These are phyloP conservation scores for Colinus virginianus DNA, from an alignment of 2,113 vertebrate genomes.

Conservation along the genomic window DNA sequence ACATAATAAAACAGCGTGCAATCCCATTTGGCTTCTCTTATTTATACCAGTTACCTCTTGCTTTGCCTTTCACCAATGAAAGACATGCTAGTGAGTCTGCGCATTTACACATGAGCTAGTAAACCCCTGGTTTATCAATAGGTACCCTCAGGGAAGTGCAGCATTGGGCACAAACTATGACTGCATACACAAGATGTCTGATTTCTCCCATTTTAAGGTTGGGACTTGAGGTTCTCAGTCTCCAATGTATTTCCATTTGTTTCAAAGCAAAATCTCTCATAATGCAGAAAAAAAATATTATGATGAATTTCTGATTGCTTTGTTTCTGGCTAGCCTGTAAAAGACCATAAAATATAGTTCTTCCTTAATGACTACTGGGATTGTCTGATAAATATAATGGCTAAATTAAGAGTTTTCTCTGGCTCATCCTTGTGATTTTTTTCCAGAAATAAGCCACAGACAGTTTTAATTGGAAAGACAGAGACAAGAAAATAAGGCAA, in stretches of 20 bases:
- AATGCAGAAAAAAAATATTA: neutral
- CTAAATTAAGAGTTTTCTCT: slow-evolving; percentile 1
- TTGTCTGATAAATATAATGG: neutral
- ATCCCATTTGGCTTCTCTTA: neutral
- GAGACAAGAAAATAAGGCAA: slow-evolving; percentile 1
- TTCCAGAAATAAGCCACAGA: neutral
- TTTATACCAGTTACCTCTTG: neutral
- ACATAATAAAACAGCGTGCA: no score
- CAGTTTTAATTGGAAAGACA: slow-evolving; percentile 12
- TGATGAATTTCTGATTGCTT: neutral
- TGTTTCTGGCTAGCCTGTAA: neutral
- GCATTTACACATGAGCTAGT: neutral
- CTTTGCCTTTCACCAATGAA: neutral
- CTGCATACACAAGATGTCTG: neutral
- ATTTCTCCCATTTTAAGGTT: no score
- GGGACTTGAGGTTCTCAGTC: neutral
- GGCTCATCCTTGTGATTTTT: neutral
- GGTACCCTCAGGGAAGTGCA: neutral
- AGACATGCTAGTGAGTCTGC: neutral
- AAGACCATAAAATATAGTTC: neutral
- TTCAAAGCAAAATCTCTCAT: fast-evolving
- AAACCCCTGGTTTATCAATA: neutral
- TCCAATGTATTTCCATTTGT: neutral
- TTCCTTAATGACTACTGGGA: neutral
- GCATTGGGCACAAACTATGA: neutral